Evolutionary conservation across 2,113 vertebrate genomes (phyloP), one percentile per base, ranked within the genome.

Genomic region (Cygnus atratus): DNA sequence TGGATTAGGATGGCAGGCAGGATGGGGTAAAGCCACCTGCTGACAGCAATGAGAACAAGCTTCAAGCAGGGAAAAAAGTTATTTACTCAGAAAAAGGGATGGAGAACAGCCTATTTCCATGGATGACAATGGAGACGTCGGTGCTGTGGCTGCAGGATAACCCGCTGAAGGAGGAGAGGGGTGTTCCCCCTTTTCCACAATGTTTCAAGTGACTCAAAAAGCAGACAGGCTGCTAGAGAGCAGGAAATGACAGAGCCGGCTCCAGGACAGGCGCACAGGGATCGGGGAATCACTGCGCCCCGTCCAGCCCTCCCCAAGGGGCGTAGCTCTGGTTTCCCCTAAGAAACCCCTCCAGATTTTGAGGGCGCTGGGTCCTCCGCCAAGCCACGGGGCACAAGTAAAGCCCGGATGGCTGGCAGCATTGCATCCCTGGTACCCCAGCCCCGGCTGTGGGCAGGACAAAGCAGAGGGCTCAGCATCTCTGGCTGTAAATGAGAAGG

Each of bases 171-270:
- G 55, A 76, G 71, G 61, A 54, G 44, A 67, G 21, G 10, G 84
- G 66, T 84, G 46, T 24, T 88, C 52, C 55, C 44, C 19, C 28
- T 80, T 74, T 62, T 65, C 65, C 77, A 80, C 31, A 16, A 10
- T 28, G 41, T 33, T 72, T 35, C 15, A 59, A 58, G 84, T 81
- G 6, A 94, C 48, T 90, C 70, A 48, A 59, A 87, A 87, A 63
- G 75, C 61, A 86, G 62, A 55, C 22, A 8, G 59, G 77, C 59
- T 67, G 63, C 76, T 81, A 57, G 59, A 12, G 61, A 90, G 68
- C 19, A 93, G 46, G 76, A 94, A 88, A 92, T 80, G 91, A 84
- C 65, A 61, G 68, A 59, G 76, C 43, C 93, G 92, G 76, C 80
- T 54, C 55, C 1, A 2, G 43, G 58, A 71, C 50, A 58, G 5